phyloP scores from a whole-genome alignment of 2,113 vertebrate species.

The Saccopteryx leptura region DNA sequence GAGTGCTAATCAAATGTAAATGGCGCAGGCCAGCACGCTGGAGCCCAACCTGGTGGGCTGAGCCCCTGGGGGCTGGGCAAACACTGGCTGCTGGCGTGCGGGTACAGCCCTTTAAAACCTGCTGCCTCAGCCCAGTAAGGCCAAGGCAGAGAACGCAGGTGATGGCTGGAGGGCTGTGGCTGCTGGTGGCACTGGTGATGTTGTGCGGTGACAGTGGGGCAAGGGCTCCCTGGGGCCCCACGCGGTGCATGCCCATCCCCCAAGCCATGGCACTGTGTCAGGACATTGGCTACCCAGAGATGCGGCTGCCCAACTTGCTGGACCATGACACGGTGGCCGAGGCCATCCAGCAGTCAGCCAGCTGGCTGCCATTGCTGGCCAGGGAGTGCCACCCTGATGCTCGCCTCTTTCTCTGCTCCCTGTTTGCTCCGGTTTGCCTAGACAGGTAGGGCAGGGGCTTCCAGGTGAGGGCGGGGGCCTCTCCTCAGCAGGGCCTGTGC shows the following conservation, averaged over 20 bases:
- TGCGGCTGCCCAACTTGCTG: constrained; percentile 93
- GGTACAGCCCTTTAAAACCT: not conserved
- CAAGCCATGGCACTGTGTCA: constrained; percentile 91
- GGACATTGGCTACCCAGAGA: constrained; percentile 91
- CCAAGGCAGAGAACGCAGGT: constrained; percentile 31
- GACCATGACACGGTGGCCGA: constrained; percentile 91
- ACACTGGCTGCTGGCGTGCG: not conserved
- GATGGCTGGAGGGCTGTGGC: constrained; percentile 13
- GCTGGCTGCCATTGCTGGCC: constrained; percentile 92
- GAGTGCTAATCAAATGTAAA: constrained; percentile 13
- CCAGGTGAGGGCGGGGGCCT: not conserved
- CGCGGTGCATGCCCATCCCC: constrained; percentile 89
- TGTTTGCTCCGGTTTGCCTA: constrained; percentile 93
- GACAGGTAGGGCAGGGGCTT: constrained; percentile 89
- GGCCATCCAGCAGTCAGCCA: constrained; percentile 92
- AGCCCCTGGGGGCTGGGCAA: not conserved
- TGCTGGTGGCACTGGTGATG: constrained; percentile 55
- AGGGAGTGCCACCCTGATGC: constrained; percentile 92
- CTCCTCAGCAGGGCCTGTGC: not conserved
- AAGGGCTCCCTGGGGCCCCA: constrained; percentile 88
- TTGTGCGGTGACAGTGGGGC: constrained; percentile 64
- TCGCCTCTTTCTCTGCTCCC: constrained; percentile 93
- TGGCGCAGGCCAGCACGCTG: not conserved
- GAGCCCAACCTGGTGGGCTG: not conserved
- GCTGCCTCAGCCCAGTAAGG: not conserved